Conservation (phyloP, 2,113 vertebrate genomes). For the Fregata magnificens region DNA sequence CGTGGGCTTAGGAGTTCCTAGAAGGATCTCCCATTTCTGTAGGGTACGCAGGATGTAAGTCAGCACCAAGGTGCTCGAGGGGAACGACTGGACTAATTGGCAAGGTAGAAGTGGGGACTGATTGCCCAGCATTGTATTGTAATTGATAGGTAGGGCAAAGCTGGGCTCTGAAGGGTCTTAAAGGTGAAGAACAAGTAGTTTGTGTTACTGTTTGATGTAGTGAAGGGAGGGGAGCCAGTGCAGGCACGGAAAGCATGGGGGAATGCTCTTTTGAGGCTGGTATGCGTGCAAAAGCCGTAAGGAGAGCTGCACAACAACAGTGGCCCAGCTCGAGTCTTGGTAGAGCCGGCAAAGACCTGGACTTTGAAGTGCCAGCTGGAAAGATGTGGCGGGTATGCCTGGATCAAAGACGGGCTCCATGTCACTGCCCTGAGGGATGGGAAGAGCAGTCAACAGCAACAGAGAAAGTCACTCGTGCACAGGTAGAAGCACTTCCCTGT, state of each 20-base stretch:
- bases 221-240: not conserved
- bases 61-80: not conserved
- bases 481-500: not conserved
- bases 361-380: no score
- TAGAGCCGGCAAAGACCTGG: not conserved
- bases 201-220: not conserved
- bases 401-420: no score
- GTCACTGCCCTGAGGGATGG: not conserved
- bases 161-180: not conserved
- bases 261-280: not conserved
- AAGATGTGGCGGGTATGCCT: no score
- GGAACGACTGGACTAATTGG: not conserved
- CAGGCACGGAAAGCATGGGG: not conserved
- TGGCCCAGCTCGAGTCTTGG: not conserved
- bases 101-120: not conserved
- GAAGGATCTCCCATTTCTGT: not conserved
- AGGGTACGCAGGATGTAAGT: not conserved
- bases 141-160: not conserved
- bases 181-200: not conserved
- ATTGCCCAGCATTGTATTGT: not conserved
- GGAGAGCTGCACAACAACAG: not conserved
- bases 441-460: not conserved
- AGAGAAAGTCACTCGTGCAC: no score
- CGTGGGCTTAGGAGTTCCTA: not conserved
- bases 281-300: accelerated